Evolutionary conservation across 2,888 invertebrate genomes (phyloP).

Genomic region (Incurvaria masculella): DNA sequence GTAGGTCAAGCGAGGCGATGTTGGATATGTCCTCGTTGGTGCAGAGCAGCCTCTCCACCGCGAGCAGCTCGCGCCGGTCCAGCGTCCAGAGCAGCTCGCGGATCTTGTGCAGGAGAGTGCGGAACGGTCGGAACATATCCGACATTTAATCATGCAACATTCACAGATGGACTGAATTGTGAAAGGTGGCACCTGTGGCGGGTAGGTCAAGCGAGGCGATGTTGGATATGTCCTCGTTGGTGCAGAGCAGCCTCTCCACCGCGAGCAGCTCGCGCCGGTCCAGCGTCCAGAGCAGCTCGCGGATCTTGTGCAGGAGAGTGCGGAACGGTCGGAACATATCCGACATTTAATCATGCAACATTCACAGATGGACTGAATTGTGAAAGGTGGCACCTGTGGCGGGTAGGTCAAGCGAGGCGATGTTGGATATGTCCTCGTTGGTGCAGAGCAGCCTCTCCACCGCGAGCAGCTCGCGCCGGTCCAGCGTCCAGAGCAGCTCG

Average conservation of each 20-base stretch:
- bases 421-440: constrained; percentile 70
- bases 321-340: constrained; percentile 97
- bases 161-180: no score
- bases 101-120: constrained; percentile 86
- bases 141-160: no score
- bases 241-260: constrained; percentile 86
- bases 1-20: constrained; percentile 40
- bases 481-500: constrained; percentile 85
- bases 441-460: constrained; percentile 89
- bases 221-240: constrained; percentile 74
- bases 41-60: constrained; percentile 85
- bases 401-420: constrained; percentile 41
- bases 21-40: constrained; percentile 78
- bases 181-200: background rate
- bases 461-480: constrained; percentile 77
- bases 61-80: constrained; percentile 77
- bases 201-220: constrained; percentile 41
- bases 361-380: no score
- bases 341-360: constrained; percentile 70
- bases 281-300: constrained; percentile 86
- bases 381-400: no score
- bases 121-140: constrained; percentile 96
- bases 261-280: constrained; percentile 80
- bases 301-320: constrained; percentile 85
- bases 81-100: constrained; percentile 88